Percentiles rank a stretch among this genome's conserved stretches.
These are phyloP conservation scores for Pantherophis vulpinus DNA, from an alignment of 2,797 vertebrate species.

Conservation along the genomic window DNA sequence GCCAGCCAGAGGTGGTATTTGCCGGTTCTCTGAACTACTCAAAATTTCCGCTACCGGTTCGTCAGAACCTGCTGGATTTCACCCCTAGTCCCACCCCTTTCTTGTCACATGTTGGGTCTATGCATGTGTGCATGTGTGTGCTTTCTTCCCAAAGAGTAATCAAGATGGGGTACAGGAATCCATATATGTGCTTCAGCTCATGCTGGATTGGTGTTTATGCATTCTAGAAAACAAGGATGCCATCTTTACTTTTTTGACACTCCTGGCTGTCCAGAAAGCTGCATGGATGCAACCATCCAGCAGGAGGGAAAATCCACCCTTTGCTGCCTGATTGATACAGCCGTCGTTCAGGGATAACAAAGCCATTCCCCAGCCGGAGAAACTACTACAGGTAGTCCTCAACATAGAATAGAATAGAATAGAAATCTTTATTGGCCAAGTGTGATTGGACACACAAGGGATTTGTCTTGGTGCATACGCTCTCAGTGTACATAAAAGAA, in stretches of 20 bases:
- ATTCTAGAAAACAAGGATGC: neutral
- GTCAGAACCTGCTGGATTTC: no score
- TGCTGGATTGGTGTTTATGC: neutral
- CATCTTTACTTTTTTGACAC: neutral
- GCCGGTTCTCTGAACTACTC: no score
- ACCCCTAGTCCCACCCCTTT: fast-evolving
- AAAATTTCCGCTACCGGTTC: no score
- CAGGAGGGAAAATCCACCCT: neutral
- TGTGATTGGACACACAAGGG: no score
- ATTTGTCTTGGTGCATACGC: no score
- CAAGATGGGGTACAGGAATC: neutral
- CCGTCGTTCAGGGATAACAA: no score
- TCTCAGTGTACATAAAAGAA: no score
- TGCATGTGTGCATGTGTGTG: neutral
- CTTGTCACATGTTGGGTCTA: neutral
- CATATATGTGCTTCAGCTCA: neutral
- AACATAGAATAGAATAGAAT: no score
- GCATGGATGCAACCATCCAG: neutral
- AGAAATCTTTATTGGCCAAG: no score
- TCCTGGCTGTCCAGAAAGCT: neutral
- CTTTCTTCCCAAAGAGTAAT: neutral
- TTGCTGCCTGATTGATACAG: neutral
- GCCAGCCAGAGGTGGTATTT: no score
- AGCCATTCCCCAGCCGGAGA: neutral
- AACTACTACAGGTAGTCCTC: neutral